Evolutionary conservation across 1,140 invertebrate species (phyloP), one percentile per base, ranked within the genome.

Genomic region (Globodera rostochiensis): DNA sequence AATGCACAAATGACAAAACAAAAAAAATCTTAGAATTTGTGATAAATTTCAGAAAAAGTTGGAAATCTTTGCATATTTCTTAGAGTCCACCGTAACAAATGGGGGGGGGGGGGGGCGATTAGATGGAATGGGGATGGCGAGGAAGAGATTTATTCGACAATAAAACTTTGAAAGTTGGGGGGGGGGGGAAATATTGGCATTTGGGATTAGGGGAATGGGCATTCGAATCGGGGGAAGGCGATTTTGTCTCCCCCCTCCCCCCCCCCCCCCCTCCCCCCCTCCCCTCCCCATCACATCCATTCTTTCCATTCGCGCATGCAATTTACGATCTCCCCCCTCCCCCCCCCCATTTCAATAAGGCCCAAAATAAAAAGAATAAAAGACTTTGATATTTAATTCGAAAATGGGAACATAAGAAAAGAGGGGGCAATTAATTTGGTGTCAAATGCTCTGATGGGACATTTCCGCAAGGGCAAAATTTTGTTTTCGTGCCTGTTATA

Each of bases 121-220:
- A 60, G 19, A 60, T 19, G 57, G 57, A 60, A 60, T 15, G 57
- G 57, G 57, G 57, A 60, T 60, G 57, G 57, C 57, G 57, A 60
- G 57, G 57, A 60, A 60, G 57, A 60, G 57, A 60, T 60, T 60
- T 60, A 60, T 60, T 60, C 57, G 57, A 60, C 57, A 60, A 60
- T 60, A 60, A 60, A 60, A 60, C 57, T 60, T 60, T 60, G 57
- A 19, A 60, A 60, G 57, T 60, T 60, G 57, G 11, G 57, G 0
- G 57, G 57, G 57, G 57, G 57, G 57, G 5, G 57, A 60, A 60
- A 60, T 60, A 60, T 60, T 60, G 57, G 57, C 57, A 60, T 60
- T 60, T 60, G 57, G 57, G 57, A 60, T 60, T 60, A 60, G 50
- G 50, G 50, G 57, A 60, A 60, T 60, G 57, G 57, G 13, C 57